Base-by-base conservation (phyloP, 1,140 invertebrate genomes). In the Pentalonia nigronervosa region DNA sequence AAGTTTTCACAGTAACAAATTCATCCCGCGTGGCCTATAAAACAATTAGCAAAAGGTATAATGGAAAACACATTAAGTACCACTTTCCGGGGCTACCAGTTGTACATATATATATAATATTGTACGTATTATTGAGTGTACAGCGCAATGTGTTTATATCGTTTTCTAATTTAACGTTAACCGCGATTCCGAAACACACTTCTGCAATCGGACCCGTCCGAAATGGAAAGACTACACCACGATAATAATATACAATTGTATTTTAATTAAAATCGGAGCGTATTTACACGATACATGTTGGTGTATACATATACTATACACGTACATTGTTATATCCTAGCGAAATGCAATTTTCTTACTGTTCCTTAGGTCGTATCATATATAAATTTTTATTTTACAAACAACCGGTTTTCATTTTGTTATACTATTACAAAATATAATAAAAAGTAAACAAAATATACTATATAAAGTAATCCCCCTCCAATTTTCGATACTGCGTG, bases 1-100 rank as follows among this genome's bases (percentile, higher is more conserved):
- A 90, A 56, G 48, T 56, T 90, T 90, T 60, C 25, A 11, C 88
- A 17, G n/a, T n/a, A 91, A 90, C 53, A 60, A 45, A 91, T 91
- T 91, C 90, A 47, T 91, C 90, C 90, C 56, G 56, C 25, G 90
- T 30, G 34, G 48, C 89, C 89, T 60, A 60, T 91, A 91, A 91
- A 91, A 67, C 90, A 91, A 91, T 91, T 91, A 67, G 25, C 56
- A n/a, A 60, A 67, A 45, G 30, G 90, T 90, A 41, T 90, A 53
- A 90, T 60, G 56, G 89, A 60, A 90, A 90, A 90, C 21, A 36
- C 89, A 48, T 87, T 87, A 56, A 76, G 60, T 76, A 53, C 60
- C 14, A n/a, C 30, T 76, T 76, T 34, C 14, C 14, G 60, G 30
- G n/a, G 60, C 30, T 76, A 34, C 60, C 60, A 76, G 21, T 53